Conservation (phyloP, 2,113 vertebrate species). For the Amblyopsis rosae region DNA sequence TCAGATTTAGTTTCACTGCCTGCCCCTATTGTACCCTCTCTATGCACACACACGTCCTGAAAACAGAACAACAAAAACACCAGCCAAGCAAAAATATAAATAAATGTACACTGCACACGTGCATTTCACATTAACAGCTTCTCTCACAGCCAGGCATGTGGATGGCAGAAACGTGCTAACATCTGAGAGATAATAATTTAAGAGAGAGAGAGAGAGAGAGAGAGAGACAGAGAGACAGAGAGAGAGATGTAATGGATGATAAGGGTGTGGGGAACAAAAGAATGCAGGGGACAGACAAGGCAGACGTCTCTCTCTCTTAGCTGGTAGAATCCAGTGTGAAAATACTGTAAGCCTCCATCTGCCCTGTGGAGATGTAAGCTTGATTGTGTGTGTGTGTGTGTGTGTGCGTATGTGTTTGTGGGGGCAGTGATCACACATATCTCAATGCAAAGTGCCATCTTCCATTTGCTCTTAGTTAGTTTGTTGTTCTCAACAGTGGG, state of each 20-base stretch:
- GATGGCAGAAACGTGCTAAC: constrained; percentile 54
- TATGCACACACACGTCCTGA: background rate
- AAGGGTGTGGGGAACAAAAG: background rate
- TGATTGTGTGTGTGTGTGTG: constrained; percentile 12
- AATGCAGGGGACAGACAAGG: no score
- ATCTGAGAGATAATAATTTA: constrained; percentile 3
- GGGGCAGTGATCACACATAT: constrained; percentile 12
- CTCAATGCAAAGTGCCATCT: background rate
- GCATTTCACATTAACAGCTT: constrained; percentile 46
- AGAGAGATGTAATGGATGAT: background rate
- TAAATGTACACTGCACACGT: constrained; percentile 25
- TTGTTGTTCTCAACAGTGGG: no score
- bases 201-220: constrained; percentile 34
- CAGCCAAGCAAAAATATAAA: no score
- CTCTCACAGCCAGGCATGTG: background rate
- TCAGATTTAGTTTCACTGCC: constrained; percentile 34
- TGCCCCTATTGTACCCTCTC: constrained; percentile 17
- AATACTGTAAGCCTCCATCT: constrained; percentile 50
- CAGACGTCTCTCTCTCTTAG: constrained; percentile 5
- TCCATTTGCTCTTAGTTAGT: background rate
- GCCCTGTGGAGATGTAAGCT: constrained; percentile 24
- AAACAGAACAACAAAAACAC: no score
- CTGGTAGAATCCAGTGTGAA: constrained; percentile 40
- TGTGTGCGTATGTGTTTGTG: background rate
- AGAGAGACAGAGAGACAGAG: constrained; percentile 15